Percentiles rank a stretch among this genome's conserved stretches.
Evolutionary conservation across 92 coral and sea anemone species (phyloP).

Genomic region (Meandrina meandrites): DNA sequence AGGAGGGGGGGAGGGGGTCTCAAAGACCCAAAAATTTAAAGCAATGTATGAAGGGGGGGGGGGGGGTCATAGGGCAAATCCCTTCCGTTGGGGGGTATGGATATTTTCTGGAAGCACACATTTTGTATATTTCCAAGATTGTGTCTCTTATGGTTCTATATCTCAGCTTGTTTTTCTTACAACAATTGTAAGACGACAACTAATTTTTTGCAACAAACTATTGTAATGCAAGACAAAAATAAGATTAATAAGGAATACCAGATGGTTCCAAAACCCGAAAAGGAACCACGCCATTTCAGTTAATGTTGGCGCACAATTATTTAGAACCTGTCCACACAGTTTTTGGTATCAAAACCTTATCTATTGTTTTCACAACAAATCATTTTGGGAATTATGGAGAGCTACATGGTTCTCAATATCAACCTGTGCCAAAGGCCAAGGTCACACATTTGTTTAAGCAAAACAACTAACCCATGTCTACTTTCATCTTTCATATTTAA

Average conservation of each 20-base stretch:
- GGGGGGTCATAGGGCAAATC: too few species aligned
- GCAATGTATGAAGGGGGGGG: too few species aligned
- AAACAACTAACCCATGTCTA: too few species aligned
- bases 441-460: slow-evolving; percentile 26
- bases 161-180: slow-evolving; percentile 26
- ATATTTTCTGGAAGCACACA: too few species aligned
- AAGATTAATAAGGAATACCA: slow-evolving; percentile 36
- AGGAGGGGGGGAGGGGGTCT: too few species aligned
- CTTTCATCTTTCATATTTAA: too few species aligned
- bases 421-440: slow-evolving; percentile 26
- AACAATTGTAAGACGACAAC: slow-evolving; percentile 29
- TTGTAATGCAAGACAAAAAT: slow-evolving; percentile 35
- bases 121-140: too few species aligned
- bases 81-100: too few species aligned
- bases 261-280: slow-evolving; percentile 33
- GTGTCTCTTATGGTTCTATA: slow-evolving; percentile 27
- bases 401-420: too few species aligned
- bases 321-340: slow-evolving; percentile 26
- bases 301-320: too few species aligned
- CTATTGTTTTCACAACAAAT: slow-evolving; percentile 26
- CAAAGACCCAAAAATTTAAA: too few species aligned
- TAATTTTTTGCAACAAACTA: slow-evolving; percentile 31
- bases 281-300: too few species aligned
- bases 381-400: slow-evolving; percentile 16
- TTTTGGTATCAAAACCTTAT: slow-evolving; percentile 41